Percentiles rank a stretch among this genome's conserved stretches.
Conservation (phyloP, 2,888 invertebrate genomes). For the Amphipoea oculea region DNA sequence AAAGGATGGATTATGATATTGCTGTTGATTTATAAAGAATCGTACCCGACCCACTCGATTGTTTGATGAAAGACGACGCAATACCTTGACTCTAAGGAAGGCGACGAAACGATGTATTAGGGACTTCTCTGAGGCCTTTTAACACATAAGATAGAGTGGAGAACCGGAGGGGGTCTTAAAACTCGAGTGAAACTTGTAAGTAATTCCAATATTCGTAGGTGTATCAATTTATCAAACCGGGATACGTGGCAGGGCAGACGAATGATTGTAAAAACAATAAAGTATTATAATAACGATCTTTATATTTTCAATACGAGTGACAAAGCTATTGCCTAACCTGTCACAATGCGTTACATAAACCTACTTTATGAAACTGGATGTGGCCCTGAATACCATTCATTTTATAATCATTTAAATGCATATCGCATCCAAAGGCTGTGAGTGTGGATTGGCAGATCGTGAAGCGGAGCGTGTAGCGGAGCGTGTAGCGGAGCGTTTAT, state of each 20-base stretch:
- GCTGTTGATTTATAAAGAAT: not conserved
- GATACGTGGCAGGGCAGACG: not conserved
- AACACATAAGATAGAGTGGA: not conserved
- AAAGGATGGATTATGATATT: not conserved
- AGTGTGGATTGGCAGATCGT: not conserved
- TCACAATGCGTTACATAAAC: constrained; percentile 71
- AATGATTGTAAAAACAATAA: constrained; percentile 9
- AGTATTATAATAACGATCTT: constrained; percentile 16
- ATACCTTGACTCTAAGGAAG: not conserved
- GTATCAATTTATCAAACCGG: not conserved
- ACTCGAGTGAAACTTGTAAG: no score
- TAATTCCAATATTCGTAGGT: not conserved
- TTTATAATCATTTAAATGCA: constrained; percentile 50
- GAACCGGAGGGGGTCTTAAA: not conserved
- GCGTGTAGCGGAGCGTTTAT: constrained; percentile 2
- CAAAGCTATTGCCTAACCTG: constrained; percentile 56
- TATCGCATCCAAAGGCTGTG: constrained; percentile 32
- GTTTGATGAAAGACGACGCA: not conserved
- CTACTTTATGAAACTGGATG: constrained; percentile 67
- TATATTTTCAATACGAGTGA: constrained; percentile 24
- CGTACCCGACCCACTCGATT: not conserved
- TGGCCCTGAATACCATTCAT: constrained; percentile 58
- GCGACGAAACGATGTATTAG: not conserved
- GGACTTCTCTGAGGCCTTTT: not conserved
- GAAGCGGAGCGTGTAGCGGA: not conserved